Evolutionary conservation across 2,113 vertebrate species (phyloP).

Genomic region (Rhegmatorhina hoffmannsi): DNA sequence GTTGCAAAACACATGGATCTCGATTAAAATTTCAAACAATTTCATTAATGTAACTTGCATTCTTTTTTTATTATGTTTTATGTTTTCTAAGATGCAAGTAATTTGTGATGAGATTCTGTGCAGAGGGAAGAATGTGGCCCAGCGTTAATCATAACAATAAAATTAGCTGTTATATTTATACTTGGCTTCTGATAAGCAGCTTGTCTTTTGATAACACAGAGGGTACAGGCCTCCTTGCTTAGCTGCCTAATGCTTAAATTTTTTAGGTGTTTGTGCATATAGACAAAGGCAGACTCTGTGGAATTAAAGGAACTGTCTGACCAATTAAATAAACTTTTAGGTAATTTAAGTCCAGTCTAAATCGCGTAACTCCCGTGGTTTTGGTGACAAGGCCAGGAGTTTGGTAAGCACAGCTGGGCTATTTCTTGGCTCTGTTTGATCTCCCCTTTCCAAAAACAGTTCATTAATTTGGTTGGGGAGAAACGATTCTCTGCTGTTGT

Average conservation of each 20-base stretch:
- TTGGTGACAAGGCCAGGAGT: not conserved
- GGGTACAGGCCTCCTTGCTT: not conserved
- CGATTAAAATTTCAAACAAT: constrained; percentile 19
- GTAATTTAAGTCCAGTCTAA: not conserved
- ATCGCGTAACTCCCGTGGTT: not conserved
- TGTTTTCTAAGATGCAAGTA: not conserved
- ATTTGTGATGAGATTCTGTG: not conserved
- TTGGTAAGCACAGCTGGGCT: not conserved
- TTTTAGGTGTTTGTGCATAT: not conserved
- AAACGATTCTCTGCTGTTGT: not conserved
- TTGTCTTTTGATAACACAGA: not conserved
- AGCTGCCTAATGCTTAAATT: not conserved
- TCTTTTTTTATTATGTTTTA: not conserved
- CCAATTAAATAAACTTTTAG: not conserved
- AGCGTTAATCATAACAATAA: not conserved
- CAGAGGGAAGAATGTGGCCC: not conserved
- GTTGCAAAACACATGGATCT: not conserved
- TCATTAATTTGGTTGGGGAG: too few species aligned
- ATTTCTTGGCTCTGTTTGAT: not conserved
- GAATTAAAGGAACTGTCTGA: not conserved
- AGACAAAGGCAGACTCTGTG: not conserved
- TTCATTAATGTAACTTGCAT: not conserved
- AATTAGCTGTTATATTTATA: not conserved
- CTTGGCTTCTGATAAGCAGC: not conserved
- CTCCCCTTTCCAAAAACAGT: not conserved